phyloP scores from a whole-genome alignment of 2,797 vertebrate genomes.

The Tragelaphus eurycerus region DNA sequence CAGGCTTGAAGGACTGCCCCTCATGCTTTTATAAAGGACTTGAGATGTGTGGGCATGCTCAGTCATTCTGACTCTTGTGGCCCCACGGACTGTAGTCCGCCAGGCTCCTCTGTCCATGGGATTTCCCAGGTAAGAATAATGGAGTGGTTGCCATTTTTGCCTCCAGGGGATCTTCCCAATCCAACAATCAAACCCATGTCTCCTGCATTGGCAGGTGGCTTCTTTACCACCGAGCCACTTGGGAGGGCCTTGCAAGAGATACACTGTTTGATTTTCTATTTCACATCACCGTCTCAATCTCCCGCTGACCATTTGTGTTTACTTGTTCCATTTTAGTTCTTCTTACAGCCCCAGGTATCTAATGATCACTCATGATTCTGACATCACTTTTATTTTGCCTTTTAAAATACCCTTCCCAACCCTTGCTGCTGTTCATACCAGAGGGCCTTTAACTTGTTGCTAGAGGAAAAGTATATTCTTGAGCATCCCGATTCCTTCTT shows the following conservation, averaged over 20 bases:
- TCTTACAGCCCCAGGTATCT: not conserved
- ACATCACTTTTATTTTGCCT: not conserved
- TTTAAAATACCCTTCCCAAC: not conserved
- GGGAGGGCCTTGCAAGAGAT: not conserved
- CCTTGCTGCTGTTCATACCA: not conserved
- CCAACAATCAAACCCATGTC: not conserved
- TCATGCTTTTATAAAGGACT: not conserved
- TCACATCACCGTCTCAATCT: not conserved
- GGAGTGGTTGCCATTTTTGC: not conserved
- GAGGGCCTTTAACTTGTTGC: not conserved
- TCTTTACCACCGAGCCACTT: not conserved
- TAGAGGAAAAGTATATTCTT: not conserved
- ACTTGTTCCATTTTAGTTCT: not conserved
- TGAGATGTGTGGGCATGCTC: not conserved
- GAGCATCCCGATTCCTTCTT: not conserved
- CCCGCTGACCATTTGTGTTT: not conserved
- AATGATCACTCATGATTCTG: slow-evolving; percentile 4
- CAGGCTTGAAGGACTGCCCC: not conserved
- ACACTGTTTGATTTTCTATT: not conserved
- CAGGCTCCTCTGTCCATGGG: not conserved
- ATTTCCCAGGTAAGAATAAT: not conserved
- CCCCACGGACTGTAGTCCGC: accelerated
- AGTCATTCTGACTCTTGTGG: not conserved
- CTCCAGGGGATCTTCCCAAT: not conserved
- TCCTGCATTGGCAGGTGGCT: not conserved